Base-by-base conservation (phyloP, 2,888 invertebrate species). In the Diarsia rubi region DNA sequence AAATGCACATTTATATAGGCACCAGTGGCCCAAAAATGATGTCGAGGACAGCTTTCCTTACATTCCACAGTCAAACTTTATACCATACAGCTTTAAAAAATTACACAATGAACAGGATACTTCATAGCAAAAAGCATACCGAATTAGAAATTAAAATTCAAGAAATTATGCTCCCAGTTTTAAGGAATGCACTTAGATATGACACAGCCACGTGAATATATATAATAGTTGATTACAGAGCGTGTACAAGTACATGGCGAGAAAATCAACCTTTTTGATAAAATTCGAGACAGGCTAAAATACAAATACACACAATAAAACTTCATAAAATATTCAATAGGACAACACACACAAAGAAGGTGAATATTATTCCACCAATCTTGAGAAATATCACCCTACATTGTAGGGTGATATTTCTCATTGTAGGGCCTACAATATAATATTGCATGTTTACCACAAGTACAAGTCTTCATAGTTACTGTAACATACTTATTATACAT, bases 171-270 rank as follows among this genome's bases (percentile, higher is more conserved):
- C 92, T 93, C 94, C 91, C 90, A 90, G 85, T 89, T 81, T 85
- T 86, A 86, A 93, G 93, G 93, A 94, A 95, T 94, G 95, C 92
- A 93, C 95, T 96, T 94, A 95, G 93, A 88, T 93, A 95, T 94
- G 88, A 93, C 96, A 96, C 95, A 96, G 95, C 95, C 95, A 91
- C 85, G 86, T 85, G 82, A 83, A 81, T 79, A 81, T 83, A 81
- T 86, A 81, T 85, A 83, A 86, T 75, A 86, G 82, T 83, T 62
- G 80, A 76, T 79, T 82, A 83, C 82, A 81, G 78, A 73, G 71
- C 63, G 78, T 80, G 74, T 68, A 82, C 73, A 79, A 57, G 27
- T n/a, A 42, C 62, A 62, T 75, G 68, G 66, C 66, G 69, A 82
- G 12, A 67, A 59, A 60, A 66, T 66, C 14, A 67, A 66, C 54